Evolutionary conservation across 2,888 invertebrate species (phyloP), one percentile per base, ranked within the genome.

Genomic region (Cataglyphis livida): DNA sequence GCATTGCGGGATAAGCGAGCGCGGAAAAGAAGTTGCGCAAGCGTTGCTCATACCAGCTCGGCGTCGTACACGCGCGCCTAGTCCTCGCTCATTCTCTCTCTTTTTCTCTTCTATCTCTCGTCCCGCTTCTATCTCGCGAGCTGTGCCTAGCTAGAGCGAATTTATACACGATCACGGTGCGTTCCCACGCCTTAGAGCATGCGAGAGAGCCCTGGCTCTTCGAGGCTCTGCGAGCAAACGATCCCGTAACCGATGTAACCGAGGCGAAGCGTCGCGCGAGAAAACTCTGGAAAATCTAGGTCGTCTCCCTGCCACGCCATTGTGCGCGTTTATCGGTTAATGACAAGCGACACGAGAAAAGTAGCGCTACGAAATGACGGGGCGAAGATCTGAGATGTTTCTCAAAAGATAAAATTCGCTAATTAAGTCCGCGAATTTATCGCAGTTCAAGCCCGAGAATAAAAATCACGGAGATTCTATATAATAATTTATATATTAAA

Each of bases 91-190:
- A 28, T 54, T 38, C 41, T 51, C 48, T 51, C 54, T 61, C 54
- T 51, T 38, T 21, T 57, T 70, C 48, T 59, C 25, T 68, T 48
- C 44, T 38, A 3, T 35, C 65, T 65, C 64, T 65, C 65, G 28
- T 41, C 68, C 35, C 57, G 70, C 62, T 57, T 51, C 85, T 82
- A 82, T 65, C 89, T 68, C 71, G 73, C 41, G 59, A 59, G 44
- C 70, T 70, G 59, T 54, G 73, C 84, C 83, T 83, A 82, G 88
- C 88, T 87, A 90, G 87, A 88, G 88, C 91, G 90, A 91, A 93
- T 94, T 94, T 94, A 94, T 93, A 93, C 91, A 92, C 92, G 90
- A 90, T 89, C 88, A 89, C 91, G 91, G 89, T 91, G 92, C 93
- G 93, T 94, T 94, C 94, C 94, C 94, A 94, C 94, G 94, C 92